A percentile compares a stretch with the other conserved stretches of the same genome.
These are phyloP conservation scores for Tetragonula carbonaria DNA, from an alignment of 2,888 invertebrate genomes.

Conservation along the genomic window DNA sequence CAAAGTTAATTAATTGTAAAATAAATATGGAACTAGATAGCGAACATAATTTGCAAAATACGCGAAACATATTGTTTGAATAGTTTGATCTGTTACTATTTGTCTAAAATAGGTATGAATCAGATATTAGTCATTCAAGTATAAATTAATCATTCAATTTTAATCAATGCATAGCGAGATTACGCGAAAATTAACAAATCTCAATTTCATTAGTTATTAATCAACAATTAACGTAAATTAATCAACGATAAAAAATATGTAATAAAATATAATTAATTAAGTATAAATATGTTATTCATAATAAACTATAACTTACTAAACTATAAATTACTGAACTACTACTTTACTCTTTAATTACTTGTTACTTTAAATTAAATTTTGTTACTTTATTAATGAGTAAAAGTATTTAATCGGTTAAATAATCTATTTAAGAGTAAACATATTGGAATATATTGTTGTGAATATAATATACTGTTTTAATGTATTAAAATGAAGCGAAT, in stretches of 20 bases:
- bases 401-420: neutral
- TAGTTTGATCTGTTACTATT: too few relatives aligned
- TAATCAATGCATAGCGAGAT: neutral
- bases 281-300: neutral
- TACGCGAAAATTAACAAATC: neutral
- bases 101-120: neutral
- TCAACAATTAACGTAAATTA: neutral
- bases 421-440: neutral
- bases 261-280: neutral
- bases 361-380: too few relatives aligned
- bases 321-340: too few relatives aligned
- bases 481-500: neutral
- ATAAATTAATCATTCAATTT: neutral
- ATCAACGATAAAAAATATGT: neutral
- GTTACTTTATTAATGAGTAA: neutral
- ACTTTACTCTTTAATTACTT: too few relatives aligned
- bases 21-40: neutral
- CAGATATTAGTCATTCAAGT: neutral
- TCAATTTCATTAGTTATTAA: neutral
- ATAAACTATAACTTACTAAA: neutral
- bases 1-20: constrained; percentile 12
- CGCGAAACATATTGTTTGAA: neutral
- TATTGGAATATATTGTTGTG: neutral
- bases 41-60: neutral
- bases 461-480: neutral